Base-by-base conservation (phyloP, 1,140 invertebrate species). In the Drosophila simulans region DNA sequence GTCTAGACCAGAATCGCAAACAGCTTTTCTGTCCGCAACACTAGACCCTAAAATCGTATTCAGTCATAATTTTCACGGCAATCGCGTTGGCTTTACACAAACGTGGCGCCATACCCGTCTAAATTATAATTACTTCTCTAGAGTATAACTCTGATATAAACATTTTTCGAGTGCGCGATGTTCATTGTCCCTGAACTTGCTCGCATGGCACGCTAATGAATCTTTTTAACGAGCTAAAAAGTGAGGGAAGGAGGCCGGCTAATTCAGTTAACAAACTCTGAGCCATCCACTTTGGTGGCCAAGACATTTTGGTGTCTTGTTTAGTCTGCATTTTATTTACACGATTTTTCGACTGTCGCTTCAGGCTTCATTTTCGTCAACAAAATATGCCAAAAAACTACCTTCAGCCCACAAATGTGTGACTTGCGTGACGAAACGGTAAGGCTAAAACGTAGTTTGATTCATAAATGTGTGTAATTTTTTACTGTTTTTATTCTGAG, bases 161-260 rank as follows among this genome's bases (percentile, higher is more conserved):
- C 37, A 73, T 62, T 64, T 53, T 64, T 54, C 35, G 57, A 63
- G 57, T 49, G 60, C 63, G 43, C 63, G 43, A 46, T 52, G 53
- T 43, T 66, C 60, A 46, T 20, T 64, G 80, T 71, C 80, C 80
- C 81, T 84, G 80, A 84, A 84, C 80, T 84, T 84, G 81, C 64
- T 42, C 70, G 80, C 79, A 49, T 52, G 49, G 20, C 66, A 63
- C 79, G 59, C 53, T 57, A 75, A 76, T 65, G 62, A 76, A 57
- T 58, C 31, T 43, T 39, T 53, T 49, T 13, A 72, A 53, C 58
- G 39, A 54, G 31, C 42, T 13, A 15, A 42, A 3, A 11, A 20
- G 5, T 15, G 45, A 49, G 39, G 34, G 34, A 52, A 51, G 48
- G n/a, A 51, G 48, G 64, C 15, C 39, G 37, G 48, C 40, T 39